Base-by-base conservation (phyloP, 2,113 vertebrate species). In the Stercorarius parasiticus region DNA sequence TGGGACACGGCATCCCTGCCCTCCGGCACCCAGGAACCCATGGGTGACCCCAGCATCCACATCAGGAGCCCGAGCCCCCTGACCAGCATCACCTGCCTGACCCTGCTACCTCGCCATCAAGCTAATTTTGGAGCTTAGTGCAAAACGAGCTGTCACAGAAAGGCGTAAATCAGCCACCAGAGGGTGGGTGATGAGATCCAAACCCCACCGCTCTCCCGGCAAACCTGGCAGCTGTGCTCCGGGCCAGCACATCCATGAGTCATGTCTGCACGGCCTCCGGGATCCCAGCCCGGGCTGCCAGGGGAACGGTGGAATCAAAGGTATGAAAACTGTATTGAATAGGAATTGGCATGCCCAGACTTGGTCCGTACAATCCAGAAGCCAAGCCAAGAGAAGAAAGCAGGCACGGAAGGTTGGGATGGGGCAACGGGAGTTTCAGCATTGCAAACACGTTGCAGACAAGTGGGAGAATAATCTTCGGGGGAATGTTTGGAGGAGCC, bases 271-370 rank as follows among this genome's bases (percentile, higher is more conserved):
- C 30, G 0, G 43, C 43, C 67, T 22, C 64, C 1, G 2, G 87
- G 65, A 72, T 82, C 55, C 21, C 62, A 2, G 73, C 74, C 43
- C 18, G 1, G 6, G 36, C 16, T 42, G 43, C 42, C 86, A 71
- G 32, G 62, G 70, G 14, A 26, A 56, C 85, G 76, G 58, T 43
- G 88, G 83, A 92, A 92, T 64, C 38, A 83, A 47, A 96, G 91
- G 80, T 10, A 93, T 52, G 66, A 74, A 52, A 56, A 6, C 47
- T 16, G 62, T 32, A 14, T 4, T 67, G 69, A 16, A 61, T 9
- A 30, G 86, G 84, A 72, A 77, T 2, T 34, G 80, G 73, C 94
- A 0, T 90, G 96, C 88, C 92, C 91, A 56, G 95, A 32, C 96
- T 61, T 32, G 43, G 96, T 29, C 74, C 81, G 47, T 10, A 16